These are phyloP conservation scores for Callyntrura sp. DNA, from an alignment of 2,888 invertebrate genomes.

Conservation along the genomic window DNA sequence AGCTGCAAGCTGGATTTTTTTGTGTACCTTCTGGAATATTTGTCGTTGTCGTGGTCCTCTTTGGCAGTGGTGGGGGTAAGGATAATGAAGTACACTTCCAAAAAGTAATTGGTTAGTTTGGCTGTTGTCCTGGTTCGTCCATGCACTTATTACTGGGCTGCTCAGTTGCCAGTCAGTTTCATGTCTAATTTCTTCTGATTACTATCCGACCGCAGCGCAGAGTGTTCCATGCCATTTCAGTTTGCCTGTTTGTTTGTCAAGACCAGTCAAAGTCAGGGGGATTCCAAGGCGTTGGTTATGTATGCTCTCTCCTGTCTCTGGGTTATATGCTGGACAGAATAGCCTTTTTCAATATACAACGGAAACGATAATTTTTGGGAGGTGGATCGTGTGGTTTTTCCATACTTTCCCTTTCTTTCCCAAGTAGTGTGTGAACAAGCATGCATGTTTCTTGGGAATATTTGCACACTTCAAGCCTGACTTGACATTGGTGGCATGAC, in stretches of 20 bases:
- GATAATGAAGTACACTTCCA: too few species aligned
- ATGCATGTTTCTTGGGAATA: neutral
- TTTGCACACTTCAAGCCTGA: neutral
- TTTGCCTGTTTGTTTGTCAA: slow-evolving; percentile 43
- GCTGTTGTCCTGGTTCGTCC: neutral
- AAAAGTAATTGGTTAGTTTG: neutral
- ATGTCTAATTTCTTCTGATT: slow-evolving; percentile 32
- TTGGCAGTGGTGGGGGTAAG: neutral
- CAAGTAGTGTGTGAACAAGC: neutral
- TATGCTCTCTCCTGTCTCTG: neutral
- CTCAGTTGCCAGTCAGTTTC: slow-evolving; percentile 1
- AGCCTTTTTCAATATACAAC: too few species aligned
- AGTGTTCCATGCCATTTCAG: neutral
- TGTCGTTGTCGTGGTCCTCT: neutral
- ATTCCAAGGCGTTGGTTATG: neutral
- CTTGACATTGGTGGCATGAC: slow-evolving; percentile 9
- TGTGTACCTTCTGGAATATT: neutral
- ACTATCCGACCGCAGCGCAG: slow-evolving; percentile 12
- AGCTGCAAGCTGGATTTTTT: neutral
- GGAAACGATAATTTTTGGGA: neutral
- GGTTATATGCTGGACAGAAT: too few species aligned
- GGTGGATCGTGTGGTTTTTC: too few species aligned
- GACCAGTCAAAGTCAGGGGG: slow-evolving; percentile 37
- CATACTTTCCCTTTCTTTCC: neutral
- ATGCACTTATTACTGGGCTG: neutral